Percentiles rank a stretch among this genome's conserved stretches.
Conservation (phyloP, 2,888 invertebrate species). For the Drosophila maculinotata region DNA sequence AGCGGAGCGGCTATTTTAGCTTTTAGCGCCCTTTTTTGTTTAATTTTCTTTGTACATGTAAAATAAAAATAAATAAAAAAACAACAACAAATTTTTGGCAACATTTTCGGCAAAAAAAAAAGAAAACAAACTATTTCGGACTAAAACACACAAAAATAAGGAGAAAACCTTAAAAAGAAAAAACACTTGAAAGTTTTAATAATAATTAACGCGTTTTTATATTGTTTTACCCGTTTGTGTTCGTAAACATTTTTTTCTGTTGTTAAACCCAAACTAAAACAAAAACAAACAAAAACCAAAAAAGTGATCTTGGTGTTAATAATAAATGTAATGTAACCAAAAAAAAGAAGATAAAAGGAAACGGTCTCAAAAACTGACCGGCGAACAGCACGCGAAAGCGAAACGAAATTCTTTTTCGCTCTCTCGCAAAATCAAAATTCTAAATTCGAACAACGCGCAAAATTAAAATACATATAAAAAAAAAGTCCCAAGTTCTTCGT, state of each 20-base stretch:
- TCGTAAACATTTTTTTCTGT: constrained; percentile 74
- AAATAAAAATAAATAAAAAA: constrained; percentile 38
- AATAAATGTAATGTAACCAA: constrained; percentile 34
- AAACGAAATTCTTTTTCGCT: constrained; percentile 48
- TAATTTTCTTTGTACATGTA: constrained; percentile 69
- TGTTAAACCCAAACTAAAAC: constrained; percentile 29
- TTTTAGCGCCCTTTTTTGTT: constrained; percentile 84
- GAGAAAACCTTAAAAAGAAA: constrained; percentile 23
- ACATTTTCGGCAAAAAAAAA: constrained; percentile 58
- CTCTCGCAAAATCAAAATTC: constrained; percentile 68
- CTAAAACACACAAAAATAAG: constrained; percentile 45
- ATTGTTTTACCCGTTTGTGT: constrained; percentile 69
- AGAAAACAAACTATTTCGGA: constrained; percentile 62
- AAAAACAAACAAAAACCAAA: constrained; percentile 26
- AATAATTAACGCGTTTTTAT: constrained; percentile 58
- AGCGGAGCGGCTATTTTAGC: constrained; percentile 83
- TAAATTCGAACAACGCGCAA: constrained; percentile 65
- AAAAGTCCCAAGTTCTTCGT: constrained; percentile 45
- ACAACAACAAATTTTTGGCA: constrained; percentile 56
- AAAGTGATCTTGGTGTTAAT: constrained; percentile 61
- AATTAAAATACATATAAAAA: constrained; percentile 23
- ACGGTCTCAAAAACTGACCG: constrained; percentile 50
- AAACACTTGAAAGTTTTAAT: constrained; percentile 23
- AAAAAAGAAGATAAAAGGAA: constrained; percentile 26
- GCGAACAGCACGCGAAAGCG: constrained; percentile 53